phyloP scores from a whole-genome alignment of 2,888 invertebrate genomes.

The Troides aeacus region DNA sequence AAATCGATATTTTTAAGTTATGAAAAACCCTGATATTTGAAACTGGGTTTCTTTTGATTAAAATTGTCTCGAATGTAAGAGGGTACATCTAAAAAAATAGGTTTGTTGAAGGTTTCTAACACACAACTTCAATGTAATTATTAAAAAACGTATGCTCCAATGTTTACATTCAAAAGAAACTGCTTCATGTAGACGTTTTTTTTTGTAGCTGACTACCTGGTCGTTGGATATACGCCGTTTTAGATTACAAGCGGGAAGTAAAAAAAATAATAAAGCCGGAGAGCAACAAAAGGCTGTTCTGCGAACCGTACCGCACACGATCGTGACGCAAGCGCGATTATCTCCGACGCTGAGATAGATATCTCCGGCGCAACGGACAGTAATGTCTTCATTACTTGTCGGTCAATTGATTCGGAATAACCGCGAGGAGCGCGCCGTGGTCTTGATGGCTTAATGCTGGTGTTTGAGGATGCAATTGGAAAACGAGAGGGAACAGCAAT shows the following conservation, averaged over 20 bases:
- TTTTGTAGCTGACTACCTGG: conserved; percentile 15
- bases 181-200: too few species aligned
- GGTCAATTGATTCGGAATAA: conserved; percentile 62
- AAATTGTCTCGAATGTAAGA: too few species aligned
- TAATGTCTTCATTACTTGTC: conserved; percentile 70
- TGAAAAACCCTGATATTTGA: too few species aligned
- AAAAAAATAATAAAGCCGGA: conserved; percentile 17
- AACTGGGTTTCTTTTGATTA: too few species aligned
- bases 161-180: background rate
- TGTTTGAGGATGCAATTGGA: conserved; percentile 11
- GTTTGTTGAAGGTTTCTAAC: too few species aligned
- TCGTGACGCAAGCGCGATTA: conserved; percentile 57
- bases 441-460: conserved; percentile 28
- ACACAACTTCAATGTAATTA: background rate
- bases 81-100: too few species aligned
- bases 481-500: background rate
- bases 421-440: conserved; percentile 27
- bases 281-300: conserved; percentile 38
- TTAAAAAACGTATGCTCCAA: background rate
- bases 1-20: too few species aligned
- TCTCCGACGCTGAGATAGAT: conserved; percentile 49
- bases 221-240: background rate
- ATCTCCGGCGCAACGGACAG: conserved; percentile 49
- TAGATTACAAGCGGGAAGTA: conserved; percentile 1
- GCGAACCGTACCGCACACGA: conserved; percentile 44